A percentile compares a stretch with the other conserved stretches of the same genome.
Evolutionary conservation across 37 sponge, comb jelly and placozoan species (phyloP).

Genomic region (Halisarca cf. caerulea): DNA sequence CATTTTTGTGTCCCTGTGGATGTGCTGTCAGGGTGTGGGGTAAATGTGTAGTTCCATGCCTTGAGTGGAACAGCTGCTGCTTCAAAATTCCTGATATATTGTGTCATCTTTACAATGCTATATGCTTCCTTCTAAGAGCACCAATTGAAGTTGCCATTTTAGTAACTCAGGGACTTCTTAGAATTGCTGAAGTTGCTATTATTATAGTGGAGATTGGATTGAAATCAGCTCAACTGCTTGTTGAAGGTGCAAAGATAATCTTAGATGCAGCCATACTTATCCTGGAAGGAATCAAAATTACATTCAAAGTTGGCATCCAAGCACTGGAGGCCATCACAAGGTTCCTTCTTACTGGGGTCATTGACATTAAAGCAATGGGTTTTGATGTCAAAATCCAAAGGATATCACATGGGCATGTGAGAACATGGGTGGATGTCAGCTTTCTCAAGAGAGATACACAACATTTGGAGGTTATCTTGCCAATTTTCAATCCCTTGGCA

Average conservation of each 20-base stretch:
- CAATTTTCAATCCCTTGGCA: not conserved
- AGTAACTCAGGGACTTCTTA: not conserved
- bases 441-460: not conserved
- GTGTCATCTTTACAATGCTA: slow-evolving; percentile 11
- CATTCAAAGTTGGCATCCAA: not conserved
- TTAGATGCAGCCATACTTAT: not conserved
- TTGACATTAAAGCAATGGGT: slow-evolving; percentile 8
- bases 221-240: not conserved
- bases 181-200: slow-evolving; percentile 2
- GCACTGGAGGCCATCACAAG: not conserved
- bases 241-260: not conserved
- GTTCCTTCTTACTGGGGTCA: not conserved
- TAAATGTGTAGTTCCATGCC: not conserved
- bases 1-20: not conserved
- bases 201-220: not conserved
- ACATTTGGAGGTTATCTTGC: not conserved
- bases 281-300: not conserved
- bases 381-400: slow-evolving; percentile 1
- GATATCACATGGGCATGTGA: not conserved
- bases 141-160: not conserved
- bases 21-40: slow-evolving; percentile 34
- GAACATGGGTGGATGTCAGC: not conserved
- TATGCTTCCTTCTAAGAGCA: not conserved
- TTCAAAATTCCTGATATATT: slow-evolving; percentile 22
- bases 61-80: slow-evolving; percentile 34